A percentile compares a stretch with the other conserved stretches of the same genome.
These are phyloP conservation scores for Macquaria australasica DNA, from an alignment of 2,113 vertebrate genomes.

Conservation along the genomic window DNA sequence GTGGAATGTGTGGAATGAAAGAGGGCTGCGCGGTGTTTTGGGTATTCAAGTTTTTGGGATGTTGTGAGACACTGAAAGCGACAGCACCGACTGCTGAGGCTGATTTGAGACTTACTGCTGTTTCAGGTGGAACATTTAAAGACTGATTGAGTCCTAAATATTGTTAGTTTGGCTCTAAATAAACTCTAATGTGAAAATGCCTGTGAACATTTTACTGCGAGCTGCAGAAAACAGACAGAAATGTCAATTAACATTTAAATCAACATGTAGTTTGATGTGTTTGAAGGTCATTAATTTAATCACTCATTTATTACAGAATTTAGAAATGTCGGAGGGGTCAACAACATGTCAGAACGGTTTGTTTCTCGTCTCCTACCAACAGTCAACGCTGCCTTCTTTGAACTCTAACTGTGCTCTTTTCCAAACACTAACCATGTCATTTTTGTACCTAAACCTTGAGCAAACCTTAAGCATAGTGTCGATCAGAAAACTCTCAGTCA, in stretches of 20 bases:
- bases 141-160: not conserved
- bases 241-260: not conserved
- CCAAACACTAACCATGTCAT: no score
- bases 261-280: not conserved
- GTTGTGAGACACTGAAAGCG: slow-evolving; percentile 12
- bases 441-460: no score
- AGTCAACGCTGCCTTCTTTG: no score
- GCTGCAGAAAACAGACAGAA: not conserved
- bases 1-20: not conserved
- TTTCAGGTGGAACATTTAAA: not conserved
- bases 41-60: not conserved
- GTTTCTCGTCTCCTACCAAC: no score
- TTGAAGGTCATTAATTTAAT: not conserved
- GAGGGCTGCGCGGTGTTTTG: not conserved
- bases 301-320: not conserved
- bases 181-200: not conserved
- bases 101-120: not conserved
- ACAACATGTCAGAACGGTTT: no score
- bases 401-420: no score
- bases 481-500: no score
- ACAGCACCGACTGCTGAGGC: not conserved
- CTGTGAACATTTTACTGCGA: not conserved
- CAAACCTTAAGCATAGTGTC: no score
- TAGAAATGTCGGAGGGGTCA: no score
- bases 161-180: not conserved